Conservation (phyloP, 2,797 vertebrate genomes). For the Hoplostethus mediterraneus region DNA sequence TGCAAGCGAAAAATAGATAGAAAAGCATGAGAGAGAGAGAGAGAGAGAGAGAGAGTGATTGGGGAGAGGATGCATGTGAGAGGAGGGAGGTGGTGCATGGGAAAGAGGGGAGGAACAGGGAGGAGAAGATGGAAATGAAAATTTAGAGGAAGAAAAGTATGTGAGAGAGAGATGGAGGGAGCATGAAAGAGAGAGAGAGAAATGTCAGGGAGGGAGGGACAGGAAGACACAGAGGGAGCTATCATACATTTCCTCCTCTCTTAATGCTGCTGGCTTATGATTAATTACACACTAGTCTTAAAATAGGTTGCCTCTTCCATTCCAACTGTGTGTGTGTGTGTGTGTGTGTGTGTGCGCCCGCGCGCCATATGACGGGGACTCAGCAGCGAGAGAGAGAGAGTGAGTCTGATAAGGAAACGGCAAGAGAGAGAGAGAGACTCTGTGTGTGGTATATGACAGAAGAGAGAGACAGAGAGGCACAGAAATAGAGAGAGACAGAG, state of each 20-base stretch:
- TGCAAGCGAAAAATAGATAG: conserved; percentile 26
- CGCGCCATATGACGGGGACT: background rate
- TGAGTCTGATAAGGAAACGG: background rate
- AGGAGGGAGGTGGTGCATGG: background rate
- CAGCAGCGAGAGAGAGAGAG: background rate
- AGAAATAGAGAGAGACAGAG: conserved; percentile 3
- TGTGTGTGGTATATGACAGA: background rate
- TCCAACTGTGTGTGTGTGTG: conserved; percentile 36
- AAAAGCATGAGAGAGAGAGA: conserved; percentile 6
- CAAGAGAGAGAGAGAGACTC: background rate
- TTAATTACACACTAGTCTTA: conserved; percentile 82
- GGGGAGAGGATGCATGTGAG: background rate
- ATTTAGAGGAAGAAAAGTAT: conserved; percentile 32
- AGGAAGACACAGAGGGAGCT: conserved; percentile 64
- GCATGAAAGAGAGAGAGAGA: conserved; percentile 6
- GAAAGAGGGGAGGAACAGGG: conserved; percentile 8
- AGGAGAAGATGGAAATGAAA: conserved; percentile 43
- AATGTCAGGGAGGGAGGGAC: conserved; percentile 52
- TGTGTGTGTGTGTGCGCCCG: no score
- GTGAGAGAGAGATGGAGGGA: background rate
- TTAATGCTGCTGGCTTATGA: conserved; percentile 77
- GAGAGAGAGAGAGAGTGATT: background rate
- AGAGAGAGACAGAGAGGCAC: background rate
- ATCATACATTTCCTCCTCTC: conserved; percentile 66
- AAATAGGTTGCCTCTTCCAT: conserved; percentile 78